These are phyloP conservation scores for Platypus cylindrus DNA, from an alignment of 2,888 invertebrate species.

Conservation along the genomic window DNA sequence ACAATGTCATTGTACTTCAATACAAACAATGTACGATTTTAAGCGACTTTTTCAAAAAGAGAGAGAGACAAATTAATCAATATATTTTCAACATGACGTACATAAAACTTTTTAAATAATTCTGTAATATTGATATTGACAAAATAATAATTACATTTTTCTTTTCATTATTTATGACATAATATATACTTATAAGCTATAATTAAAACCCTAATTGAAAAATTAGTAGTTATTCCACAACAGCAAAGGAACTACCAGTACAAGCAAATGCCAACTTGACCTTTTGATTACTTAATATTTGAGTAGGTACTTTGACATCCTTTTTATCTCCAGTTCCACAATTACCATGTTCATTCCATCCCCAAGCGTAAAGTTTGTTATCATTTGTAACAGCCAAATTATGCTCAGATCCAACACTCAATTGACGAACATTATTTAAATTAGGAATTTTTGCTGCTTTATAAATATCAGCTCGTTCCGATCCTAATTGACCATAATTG, in stretches of 20 bases:
- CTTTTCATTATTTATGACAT: constrained; percentile 25
- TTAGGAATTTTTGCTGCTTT: constrained; percentile 37
- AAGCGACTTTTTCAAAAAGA: too few species aligned
- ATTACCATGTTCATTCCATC: constrained; percentile 85
- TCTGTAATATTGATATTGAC: too few species aligned
- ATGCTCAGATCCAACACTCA: constrained; percentile 69
- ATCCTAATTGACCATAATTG: constrained; percentile 65
- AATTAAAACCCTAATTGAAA: constrained; percentile 26
- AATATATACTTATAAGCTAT: constrained; percentile 22
- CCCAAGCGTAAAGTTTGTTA: constrained; percentile 63
- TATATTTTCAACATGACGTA: too few species aligned
- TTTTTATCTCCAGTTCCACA: constrained; percentile 53
- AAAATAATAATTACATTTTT: too few species aligned
- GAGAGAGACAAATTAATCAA: too few species aligned
- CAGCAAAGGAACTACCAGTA: constrained; percentile 40
- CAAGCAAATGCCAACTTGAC: constrained; percentile 36
- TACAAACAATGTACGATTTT: too few species aligned
- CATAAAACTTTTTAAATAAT: too few species aligned
- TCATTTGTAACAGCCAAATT: constrained; percentile 54
- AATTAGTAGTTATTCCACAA: constrained; percentile 35
- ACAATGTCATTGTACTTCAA: too few species aligned
- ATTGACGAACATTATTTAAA: constrained; percentile 39
- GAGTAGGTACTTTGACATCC: constrained; percentile 36
- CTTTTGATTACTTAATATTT: constrained; percentile 30
- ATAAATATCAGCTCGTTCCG: constrained; percentile 33